Conservation (phyloP, 2,113 vertebrate species). For the Hydrolagus affinis region DNA sequence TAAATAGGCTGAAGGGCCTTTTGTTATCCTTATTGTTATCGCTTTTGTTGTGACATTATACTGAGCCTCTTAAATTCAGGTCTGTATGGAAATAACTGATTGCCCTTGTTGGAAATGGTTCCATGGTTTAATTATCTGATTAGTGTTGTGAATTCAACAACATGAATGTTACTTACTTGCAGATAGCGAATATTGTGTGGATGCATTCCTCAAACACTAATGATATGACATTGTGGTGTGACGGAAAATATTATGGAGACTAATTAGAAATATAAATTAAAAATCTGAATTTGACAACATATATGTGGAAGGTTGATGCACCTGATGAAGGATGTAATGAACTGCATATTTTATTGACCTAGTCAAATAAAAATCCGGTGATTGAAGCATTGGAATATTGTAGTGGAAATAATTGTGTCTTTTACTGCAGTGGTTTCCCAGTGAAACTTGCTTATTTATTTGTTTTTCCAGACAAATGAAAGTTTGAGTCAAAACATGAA, state of each 20-base stretch:
- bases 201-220: not conserved
- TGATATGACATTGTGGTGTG: not conserved
- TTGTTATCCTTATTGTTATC: too few relatives aligned
- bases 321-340: not conserved
- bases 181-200: not conserved
- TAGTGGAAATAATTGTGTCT: not conserved
- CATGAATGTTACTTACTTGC: not conserved
- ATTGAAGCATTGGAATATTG: not conserved
- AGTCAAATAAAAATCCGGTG: not conserved
- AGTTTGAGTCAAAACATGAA: conserved; percentile 52
- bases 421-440: not conserved
- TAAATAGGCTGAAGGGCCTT: too few relatives aligned
- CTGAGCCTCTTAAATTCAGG: too few relatives aligned
- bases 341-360: not conserved
- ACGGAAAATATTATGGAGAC: not conserved
- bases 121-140: not conserved
- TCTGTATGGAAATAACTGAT: not conserved
- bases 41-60: too few relatives aligned
- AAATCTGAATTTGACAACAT: not conserved
- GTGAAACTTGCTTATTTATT: not conserved
- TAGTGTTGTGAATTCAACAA: not conserved
- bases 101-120: not conserved
- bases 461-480: conserved; percentile 52
- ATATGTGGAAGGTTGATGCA: not conserved
- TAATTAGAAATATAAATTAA: too few relatives aligned